Evolutionary conservation across 2,888 invertebrate genomes (phyloP).

Genomic region (Campoplex capitator): DNA sequence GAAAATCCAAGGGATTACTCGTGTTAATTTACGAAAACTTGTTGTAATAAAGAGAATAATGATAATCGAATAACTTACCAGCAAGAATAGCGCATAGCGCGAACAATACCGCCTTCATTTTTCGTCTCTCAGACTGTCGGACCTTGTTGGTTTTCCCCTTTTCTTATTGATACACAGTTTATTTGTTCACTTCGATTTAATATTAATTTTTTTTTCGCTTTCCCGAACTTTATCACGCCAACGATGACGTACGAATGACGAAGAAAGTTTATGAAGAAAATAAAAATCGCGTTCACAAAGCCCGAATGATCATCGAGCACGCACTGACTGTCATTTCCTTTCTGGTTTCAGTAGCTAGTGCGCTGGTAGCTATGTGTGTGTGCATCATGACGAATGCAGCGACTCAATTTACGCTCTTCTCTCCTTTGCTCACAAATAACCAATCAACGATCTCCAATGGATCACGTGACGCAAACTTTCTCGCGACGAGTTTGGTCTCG

Average conservation of each 20-base stretch:
- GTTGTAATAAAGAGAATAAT: slow-evolving; percentile 26
- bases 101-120: slow-evolving; percentile 83
- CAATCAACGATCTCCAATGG: slow-evolving; percentile 20
- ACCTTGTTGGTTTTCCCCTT: slow-evolving; percentile 5
- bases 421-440: neutral
- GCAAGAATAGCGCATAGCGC: slow-evolving; percentile 85
- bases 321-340: slow-evolving; percentile 54
- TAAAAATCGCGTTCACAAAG: slow-evolving; percentile 8
- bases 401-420: neutral
- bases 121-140: slow-evolving; percentile 66
- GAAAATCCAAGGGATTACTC: slow-evolving; percentile 52
- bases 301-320: slow-evolving; percentile 42
- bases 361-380: too few species aligned
- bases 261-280: slow-evolving; percentile 31
- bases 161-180: neutral
- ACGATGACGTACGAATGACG: slow-evolving; percentile 34
- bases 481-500: neutral
- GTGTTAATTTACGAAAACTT: slow-evolving; percentile 57
- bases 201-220: neutral
- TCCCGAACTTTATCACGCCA: slow-evolving; percentile 16
- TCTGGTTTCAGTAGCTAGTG: slow-evolving; percentile 1
- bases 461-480: slow-evolving; percentile 46
- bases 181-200: slow-evolving; percentile 18
- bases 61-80: slow-evolving; percentile 81
- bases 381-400: slow-evolving; percentile 20